phyloP scores from a whole-genome alignment of 1,140 invertebrate genomes.

The Trichonephila inaurata region DNA sequence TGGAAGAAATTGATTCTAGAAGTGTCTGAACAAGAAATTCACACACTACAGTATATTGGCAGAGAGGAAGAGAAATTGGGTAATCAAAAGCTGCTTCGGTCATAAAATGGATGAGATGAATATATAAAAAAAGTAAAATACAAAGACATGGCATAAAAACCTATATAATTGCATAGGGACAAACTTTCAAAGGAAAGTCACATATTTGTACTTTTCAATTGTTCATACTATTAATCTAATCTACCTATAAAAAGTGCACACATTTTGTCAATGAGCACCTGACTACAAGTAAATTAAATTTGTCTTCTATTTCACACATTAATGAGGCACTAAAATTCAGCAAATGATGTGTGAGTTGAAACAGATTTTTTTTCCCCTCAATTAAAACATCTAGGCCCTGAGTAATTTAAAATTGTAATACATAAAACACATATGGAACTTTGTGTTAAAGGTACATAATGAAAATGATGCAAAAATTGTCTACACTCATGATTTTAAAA shows the following conservation, averaged over 20 bases:
- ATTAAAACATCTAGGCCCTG: background rate
- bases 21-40: too few species aligned
- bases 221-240: background rate
- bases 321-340: background rate
- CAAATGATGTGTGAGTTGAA: background rate
- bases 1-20: too few species aligned
- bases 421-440: too few species aligned
- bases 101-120: background rate
- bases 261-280: background rate
- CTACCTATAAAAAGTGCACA: background rate
- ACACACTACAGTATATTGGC: too few species aligned
- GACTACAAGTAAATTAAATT: background rate
- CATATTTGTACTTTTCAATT: conserved; percentile 2
- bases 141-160: background rate
- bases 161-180: background rate
- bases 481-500: too few species aligned
- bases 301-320: background rate
- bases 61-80: background rate
- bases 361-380: background rate
- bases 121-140: background rate
- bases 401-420: background rate
- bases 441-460: too few species aligned
- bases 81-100: background rate
- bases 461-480: too few species aligned
- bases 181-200: conserved; percentile 6